phyloP scores from a whole-genome alignment of 2,797 vertebrate genomes.

The Danio aesculapii region DNA sequence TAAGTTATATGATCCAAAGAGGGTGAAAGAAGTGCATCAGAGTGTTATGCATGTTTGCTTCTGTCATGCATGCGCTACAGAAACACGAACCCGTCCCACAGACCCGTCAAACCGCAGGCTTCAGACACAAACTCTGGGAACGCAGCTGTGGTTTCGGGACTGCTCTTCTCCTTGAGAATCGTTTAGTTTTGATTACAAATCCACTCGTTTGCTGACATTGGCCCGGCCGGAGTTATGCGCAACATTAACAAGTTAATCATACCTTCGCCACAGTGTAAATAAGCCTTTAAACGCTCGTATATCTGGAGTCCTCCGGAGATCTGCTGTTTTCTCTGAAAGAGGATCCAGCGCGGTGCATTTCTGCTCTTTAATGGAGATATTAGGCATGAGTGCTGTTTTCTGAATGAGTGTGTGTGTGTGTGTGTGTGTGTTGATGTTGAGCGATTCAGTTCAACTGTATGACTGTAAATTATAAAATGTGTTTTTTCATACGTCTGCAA shows the following conservation, averaged over 20 bases:
- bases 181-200: conserved; percentile 69
- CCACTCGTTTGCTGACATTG: conserved; percentile 73
- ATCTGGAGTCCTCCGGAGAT: conserved; percentile 64
- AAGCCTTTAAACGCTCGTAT: conserved; percentile 62
- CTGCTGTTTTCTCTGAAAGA: conserved; percentile 62
- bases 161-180: conserved; percentile 63
- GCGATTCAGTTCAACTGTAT: too few relatives aligned
- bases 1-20: too few relatives aligned
- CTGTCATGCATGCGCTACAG: background rate
- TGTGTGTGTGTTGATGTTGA: too few relatives aligned
- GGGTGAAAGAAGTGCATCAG: too few relatives aligned
- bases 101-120: conserved; percentile 29
- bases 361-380: conserved; percentile 22
- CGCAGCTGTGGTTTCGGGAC: conserved; percentile 61
- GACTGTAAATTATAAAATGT: too few relatives aligned
- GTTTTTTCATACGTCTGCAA: too few relatives aligned
- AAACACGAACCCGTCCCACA: conserved; percentile 18
- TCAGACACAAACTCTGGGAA: conserved; percentile 16
- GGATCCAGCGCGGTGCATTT: background rate
- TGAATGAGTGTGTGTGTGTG: too few relatives aligned
- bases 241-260: conserved; percentile 63
- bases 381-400: conserved; percentile 11
- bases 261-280: conserved; percentile 69
- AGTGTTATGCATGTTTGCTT: too few relatives aligned
- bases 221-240: conserved; percentile 62